A percentile compares a stretch with the other conserved stretches of the same genome.
phyloP scores from a whole-genome alignment of 1,140 invertebrate species.

The Drosophila pectinifera region DNA sequence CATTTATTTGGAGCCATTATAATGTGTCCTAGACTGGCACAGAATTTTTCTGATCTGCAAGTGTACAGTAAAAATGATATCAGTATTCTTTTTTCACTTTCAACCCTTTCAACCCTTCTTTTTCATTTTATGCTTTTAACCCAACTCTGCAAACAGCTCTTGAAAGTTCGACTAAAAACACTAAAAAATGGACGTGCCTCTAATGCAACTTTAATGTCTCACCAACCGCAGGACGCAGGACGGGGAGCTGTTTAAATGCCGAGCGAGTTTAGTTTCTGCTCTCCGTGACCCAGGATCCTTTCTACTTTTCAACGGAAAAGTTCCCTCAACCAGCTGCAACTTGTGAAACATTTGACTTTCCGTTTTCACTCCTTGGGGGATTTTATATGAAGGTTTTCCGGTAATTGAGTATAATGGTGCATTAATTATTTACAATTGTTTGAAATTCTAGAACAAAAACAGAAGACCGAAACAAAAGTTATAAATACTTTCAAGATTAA shows the following conservation, averaged over 20 bases:
- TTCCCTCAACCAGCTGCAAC: constrained; percentile 58
- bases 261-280: constrained; percentile 18
- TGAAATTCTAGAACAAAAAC: constrained; percentile 53
- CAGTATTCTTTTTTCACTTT: no score
- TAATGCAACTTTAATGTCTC: constrained; percentile 48
- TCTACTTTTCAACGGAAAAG: constrained; percentile 29
- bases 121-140: neutral
- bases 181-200: constrained; percentile 6
- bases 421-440: constrained; percentile 84
- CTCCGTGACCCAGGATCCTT: constrained; percentile 32
- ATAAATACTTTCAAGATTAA: constrained; percentile 81
- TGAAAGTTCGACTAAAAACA: constrained; percentile 10
- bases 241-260: constrained; percentile 22
- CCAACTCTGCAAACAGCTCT: neutral
- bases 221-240: constrained; percentile 28
- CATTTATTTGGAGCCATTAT: neutral
- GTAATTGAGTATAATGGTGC: constrained; percentile 81
- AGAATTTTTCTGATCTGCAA: neutral
- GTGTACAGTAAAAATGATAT: neutral
- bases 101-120: no score
- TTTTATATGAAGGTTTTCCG: constrained; percentile 72
- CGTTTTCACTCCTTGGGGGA: constrained; percentile 41
- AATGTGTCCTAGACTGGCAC: no score
- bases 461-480: constrained; percentile 66
- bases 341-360: constrained; percentile 71